Evolutionary conservation across 2,888 invertebrate species (phyloP).

Genomic region (Urechis unicinctus): DNA sequence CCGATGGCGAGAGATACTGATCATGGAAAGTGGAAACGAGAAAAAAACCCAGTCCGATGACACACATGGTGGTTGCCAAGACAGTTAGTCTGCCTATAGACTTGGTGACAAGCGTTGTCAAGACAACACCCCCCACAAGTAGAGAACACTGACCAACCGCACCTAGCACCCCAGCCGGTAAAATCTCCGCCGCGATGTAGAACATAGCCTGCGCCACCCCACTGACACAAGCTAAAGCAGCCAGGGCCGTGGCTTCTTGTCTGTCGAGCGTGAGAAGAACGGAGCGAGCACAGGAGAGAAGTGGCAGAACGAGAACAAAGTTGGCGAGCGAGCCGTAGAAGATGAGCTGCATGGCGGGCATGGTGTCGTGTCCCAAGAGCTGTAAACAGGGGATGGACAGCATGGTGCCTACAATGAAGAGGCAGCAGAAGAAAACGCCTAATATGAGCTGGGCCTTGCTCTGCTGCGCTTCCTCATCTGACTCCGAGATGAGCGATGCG

Average conservation of each 20-base stretch:
- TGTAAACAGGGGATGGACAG: not conserved
- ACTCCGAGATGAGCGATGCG: no score
- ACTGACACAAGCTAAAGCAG: not conserved
- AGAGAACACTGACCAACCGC: not conserved
- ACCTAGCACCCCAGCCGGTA: not conserved
- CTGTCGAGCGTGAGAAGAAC: not conserved
- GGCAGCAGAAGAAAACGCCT: not conserved
- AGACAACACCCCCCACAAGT: not conserved
- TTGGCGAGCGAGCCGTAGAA: not conserved
- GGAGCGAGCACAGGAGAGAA: not conserved
- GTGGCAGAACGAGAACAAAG: not conserved
- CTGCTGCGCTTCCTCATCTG: not conserved
- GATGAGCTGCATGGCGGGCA: not conserved
- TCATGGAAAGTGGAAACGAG: not conserved
- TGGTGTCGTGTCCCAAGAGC: not conserved
- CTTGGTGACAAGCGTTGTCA: not conserved
- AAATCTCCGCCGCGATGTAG: not conserved
- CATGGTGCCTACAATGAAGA: not conserved
- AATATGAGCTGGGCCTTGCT: not conserved
- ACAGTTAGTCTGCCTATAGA: not conserved
- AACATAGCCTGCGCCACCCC: not conserved
- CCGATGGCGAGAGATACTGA: no score
- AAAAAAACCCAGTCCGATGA: not conserved
- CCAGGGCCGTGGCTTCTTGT: not conserved
- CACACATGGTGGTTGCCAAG: not conserved